Conservation (phyloP, 2,113 vertebrate species). For the Chamaetylas fuelleborni region DNA sequence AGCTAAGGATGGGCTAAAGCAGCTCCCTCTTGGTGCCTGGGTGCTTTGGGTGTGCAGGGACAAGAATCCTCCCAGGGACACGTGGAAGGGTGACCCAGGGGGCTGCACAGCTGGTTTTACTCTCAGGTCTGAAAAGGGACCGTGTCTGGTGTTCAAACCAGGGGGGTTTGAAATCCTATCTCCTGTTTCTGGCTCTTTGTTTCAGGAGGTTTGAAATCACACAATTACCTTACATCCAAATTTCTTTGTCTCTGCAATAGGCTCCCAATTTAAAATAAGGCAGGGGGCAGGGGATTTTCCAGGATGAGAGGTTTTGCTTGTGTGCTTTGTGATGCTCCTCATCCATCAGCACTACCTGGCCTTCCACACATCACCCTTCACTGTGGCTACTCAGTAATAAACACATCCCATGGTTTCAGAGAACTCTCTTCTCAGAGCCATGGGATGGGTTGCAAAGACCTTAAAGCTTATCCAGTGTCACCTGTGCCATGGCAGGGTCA, state of each 20-base stretch:
- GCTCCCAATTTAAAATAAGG: not conserved
- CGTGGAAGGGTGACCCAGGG: fast-evolving
- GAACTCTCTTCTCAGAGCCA: not conserved
- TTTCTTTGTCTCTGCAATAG: not conserved
- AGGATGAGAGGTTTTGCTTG: not conserved
- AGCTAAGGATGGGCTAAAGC: not conserved
- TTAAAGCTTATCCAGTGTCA: not conserved
- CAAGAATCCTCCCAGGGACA: not conserved
- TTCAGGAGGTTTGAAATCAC: not conserved
- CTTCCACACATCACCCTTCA: not conserved
- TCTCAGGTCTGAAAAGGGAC: not conserved
- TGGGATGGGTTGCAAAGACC: not conserved
- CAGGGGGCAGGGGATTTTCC: not conserved
- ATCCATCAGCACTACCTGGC: not conserved
- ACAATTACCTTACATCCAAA: not conserved
- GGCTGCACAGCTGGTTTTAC: not conserved
- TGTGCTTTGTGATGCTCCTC: not conserved
- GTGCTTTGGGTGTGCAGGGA: not conserved
- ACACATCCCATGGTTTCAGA: not conserved
- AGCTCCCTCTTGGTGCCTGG: not conserved
- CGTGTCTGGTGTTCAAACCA: fast-evolving
- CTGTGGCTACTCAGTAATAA: not conserved
- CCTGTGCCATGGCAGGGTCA: not conserved
- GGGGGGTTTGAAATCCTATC: not conserved
- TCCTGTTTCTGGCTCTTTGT: not conserved